Evolutionary conservation across 2,113 vertebrate species (phyloP).

Genomic region (Antennarius striatus): DNA sequence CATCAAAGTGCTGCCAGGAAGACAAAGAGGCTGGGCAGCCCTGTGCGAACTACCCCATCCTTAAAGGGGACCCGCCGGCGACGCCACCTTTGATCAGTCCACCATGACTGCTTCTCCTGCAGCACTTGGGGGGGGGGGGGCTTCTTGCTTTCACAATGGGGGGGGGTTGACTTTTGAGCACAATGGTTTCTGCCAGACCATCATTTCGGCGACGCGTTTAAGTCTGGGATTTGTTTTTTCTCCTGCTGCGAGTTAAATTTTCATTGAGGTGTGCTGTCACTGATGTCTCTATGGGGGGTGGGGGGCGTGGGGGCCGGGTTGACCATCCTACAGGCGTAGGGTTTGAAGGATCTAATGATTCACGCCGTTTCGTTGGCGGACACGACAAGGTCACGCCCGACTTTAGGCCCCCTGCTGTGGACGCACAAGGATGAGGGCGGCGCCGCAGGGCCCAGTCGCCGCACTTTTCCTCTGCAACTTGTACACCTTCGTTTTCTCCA

Average conservation of each 20-base stretch:
- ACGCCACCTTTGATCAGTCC: conserved; percentile 75
- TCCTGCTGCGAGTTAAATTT: conserved; percentile 34
- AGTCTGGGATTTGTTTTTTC: background rate
- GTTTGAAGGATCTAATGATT: conserved; percentile 43
- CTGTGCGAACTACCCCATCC: conserved; percentile 71
- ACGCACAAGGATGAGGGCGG: conserved; percentile 77
- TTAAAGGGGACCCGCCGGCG: conserved; percentile 67
- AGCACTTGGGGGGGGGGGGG: too few relatives aligned
- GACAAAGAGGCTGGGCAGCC: conserved; percentile 71
- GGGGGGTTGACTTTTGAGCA: too few relatives aligned
- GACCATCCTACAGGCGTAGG: conserved; percentile 26
- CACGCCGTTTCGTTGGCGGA: conserved; percentile 40
- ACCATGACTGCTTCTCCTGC: conserved; percentile 35
- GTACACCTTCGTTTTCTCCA: conserved; percentile 26
- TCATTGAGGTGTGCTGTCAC: conserved; percentile 28
- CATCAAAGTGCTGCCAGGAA: conserved; percentile 80
- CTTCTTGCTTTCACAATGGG: background rate
- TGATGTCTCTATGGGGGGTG: conserved; percentile 28
- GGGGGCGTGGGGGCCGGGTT: conserved; percentile 44
- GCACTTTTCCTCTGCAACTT: conserved; percentile 41
- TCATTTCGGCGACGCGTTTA: too few relatives aligned
- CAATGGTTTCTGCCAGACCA: too few relatives aligned
- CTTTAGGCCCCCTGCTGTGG: conserved; percentile 65
- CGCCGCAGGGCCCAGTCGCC: conserved; percentile 61
- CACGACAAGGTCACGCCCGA: conserved; percentile 66